Conservation (phyloP, 1,140 invertebrate species). For the Drosophila pachea region DNA sequence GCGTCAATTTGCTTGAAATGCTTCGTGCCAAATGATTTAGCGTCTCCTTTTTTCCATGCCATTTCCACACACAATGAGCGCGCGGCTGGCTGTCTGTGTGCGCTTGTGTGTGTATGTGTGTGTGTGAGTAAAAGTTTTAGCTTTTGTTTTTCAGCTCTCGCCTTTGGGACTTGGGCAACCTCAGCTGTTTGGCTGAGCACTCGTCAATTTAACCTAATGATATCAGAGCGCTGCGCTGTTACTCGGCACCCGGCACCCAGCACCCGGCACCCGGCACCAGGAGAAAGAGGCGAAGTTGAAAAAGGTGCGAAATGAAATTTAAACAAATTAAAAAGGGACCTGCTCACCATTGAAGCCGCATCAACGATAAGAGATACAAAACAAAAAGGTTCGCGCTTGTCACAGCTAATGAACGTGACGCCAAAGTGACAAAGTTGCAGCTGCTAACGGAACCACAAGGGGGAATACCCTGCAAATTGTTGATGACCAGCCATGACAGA, state of each 20-base stretch:
- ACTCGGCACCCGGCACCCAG: too few species aligned
- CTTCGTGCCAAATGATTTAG: slow-evolving; percentile 73
- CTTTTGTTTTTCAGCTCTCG: slow-evolving; percentile 58
- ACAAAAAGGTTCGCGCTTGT: slow-evolving; percentile 44
- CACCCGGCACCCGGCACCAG: too few species aligned
- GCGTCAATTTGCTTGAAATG: slow-evolving; percentile 75
- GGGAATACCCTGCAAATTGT: background rate
- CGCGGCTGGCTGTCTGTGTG: background rate
- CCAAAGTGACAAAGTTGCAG: slow-evolving; percentile 48
- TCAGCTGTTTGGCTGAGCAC: slow-evolving; percentile 67
- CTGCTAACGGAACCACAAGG: slow-evolving; percentile 33
- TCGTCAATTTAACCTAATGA: slow-evolving; percentile 75
- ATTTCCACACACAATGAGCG: slow-evolving; percentile 19
- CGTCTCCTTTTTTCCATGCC: slow-evolving; percentile 45
- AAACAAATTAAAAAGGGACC: slow-evolving; percentile 73
- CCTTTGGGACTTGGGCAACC: slow-evolving; percentile 36
- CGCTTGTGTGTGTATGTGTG: slow-evolving; percentile 9
- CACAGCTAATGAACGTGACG: slow-evolving; percentile 40
- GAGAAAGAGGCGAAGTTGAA: slow-evolving; percentile 11
- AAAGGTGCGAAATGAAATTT: slow-evolving; percentile 76
- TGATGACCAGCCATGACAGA: background rate
- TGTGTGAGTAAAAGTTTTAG: slow-evolving; percentile 41
- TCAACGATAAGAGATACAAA: slow-evolving; percentile 20
- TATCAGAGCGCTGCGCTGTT: slow-evolving; percentile 47
- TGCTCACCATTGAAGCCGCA: slow-evolving; percentile 38